Evolutionary conservation across 2,888 invertebrate genomes (phyloP).

Genomic region (Calameuta filiformis): DNA sequence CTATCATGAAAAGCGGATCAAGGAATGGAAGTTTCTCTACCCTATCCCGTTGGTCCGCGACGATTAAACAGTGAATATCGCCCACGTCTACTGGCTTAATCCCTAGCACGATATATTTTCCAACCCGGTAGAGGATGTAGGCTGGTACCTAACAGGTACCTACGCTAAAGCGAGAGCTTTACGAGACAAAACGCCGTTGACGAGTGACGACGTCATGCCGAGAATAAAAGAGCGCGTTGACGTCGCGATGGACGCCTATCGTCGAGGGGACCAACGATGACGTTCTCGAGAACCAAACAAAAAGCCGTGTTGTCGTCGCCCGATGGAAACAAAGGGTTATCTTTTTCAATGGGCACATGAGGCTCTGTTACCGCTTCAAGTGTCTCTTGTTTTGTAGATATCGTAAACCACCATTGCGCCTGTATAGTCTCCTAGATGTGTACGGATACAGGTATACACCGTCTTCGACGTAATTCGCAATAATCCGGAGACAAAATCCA

Average conservation of each 20-base stretch:
- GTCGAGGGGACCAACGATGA: background rate
- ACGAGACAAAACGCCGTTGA: background rate
- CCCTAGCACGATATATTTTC: background rate
- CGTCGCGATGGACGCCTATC: background rate
- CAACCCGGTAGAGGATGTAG: background rate
- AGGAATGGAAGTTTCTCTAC: background rate
- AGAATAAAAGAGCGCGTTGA: background rate
- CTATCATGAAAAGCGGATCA: background rate
- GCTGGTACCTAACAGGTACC: background rate
- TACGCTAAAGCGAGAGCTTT: background rate
- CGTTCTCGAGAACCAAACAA: background rate
- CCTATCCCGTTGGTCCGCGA: constrained; percentile 6
- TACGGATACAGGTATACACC: background rate
- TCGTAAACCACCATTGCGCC: background rate
- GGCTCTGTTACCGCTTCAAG: background rate
- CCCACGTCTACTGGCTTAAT: constrained; percentile 2
- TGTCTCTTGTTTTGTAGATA: background rate
- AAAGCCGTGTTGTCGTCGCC: background rate
- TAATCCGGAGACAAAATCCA: background rate
- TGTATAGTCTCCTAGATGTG: background rate
- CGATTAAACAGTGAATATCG: constrained; percentile 27
- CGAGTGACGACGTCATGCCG: background rate
- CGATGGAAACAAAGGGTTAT: constrained; percentile 16
- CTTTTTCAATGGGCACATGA: constrained; percentile 17
- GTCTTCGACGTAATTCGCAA: background rate